Evolutionary conservation across 2,888 invertebrate species (phyloP), one percentile per base, ranked within the genome.

Genomic region (Agrenia bidenticulata): DNA sequence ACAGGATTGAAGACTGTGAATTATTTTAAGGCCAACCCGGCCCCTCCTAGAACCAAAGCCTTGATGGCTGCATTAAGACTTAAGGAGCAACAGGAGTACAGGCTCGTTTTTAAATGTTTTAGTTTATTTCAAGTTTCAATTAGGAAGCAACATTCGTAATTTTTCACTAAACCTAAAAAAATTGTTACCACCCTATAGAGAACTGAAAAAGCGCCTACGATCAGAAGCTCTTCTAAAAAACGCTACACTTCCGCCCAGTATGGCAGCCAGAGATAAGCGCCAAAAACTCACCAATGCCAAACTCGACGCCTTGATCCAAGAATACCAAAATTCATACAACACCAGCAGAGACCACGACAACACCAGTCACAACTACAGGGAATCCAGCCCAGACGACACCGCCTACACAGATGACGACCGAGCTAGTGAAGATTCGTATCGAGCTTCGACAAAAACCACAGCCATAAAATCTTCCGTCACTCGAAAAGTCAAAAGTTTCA

Each of bases 71-170:
- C 76, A 1, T 70, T 76, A 57, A 59, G 67, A 26, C 63, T 74
- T 41, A 73, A 70, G 42, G 76, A 76, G 42, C 76, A 76, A 53
- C 76, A 76, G 32, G 76, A 76, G 21, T 76, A 76, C 56, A 51
- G 75, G 73, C 71, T 21, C 39, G 24, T 42, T 26, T 50, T 64
- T 53, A 58, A 41, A 17, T 53, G 32, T 5, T 49, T 32, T 32
- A 4, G 4, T 32, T 32, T 11, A 32, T 21, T 49, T 11, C 7
- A 17, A 27, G 41, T 2, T 21, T 53, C 9, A 39, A 5, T 51
- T 50, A 53, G 2, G 11, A n/a, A n/a, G 13, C n/a, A 37, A 37
- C 2, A 45, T 45, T 2, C 17, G 7, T 7, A 59, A 45, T 2
- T 24, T 5, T n/a, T n/a, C n/a, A n/a, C n/a, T n/a, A n/a, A 54